Conservation (phyloP, 2,797 vertebrate genomes). For the Chlorospingus semifuscus region DNA sequence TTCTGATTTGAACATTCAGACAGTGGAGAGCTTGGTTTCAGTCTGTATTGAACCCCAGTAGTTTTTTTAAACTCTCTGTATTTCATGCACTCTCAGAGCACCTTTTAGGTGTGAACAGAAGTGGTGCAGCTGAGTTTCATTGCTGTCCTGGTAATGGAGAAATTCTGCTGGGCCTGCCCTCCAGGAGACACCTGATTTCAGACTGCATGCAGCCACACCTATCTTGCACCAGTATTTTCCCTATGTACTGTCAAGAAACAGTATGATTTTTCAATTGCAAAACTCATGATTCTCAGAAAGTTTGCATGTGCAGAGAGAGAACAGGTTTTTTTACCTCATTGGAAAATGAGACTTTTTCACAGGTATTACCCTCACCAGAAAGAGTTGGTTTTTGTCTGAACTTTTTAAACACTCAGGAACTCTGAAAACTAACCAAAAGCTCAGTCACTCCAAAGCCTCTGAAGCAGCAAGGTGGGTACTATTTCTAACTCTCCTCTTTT, state of each 20-base stretch:
- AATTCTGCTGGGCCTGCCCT: not conserved
- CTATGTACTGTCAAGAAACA: not conserved
- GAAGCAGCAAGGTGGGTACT: not conserved
- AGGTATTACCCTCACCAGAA: not conserved
- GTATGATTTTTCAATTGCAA: not conserved
- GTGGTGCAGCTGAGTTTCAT: not conserved
- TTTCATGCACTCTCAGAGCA: not conserved
- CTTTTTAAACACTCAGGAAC: not conserved
- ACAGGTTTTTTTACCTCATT: accelerated
- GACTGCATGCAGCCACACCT: not conserved
- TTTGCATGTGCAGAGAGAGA: not conserved
- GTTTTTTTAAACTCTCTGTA: not conserved
- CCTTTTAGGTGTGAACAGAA: not conserved
- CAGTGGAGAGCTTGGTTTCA: not conserved
- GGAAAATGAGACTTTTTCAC: not conserved
- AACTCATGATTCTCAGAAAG: not conserved
- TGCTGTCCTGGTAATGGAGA: not conserved
- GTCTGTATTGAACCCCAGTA: not conserved
- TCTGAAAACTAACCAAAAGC: not conserved
- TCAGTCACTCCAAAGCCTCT: not conserved
- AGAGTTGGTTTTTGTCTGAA: not conserved
- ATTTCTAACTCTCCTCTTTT: not conserved
- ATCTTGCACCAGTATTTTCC: not conserved
- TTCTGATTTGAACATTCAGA: not conserved
- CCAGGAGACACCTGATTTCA: not conserved